Conservation (phyloP, 2,888 invertebrate species). For the Drosophila algonquin region DNA sequence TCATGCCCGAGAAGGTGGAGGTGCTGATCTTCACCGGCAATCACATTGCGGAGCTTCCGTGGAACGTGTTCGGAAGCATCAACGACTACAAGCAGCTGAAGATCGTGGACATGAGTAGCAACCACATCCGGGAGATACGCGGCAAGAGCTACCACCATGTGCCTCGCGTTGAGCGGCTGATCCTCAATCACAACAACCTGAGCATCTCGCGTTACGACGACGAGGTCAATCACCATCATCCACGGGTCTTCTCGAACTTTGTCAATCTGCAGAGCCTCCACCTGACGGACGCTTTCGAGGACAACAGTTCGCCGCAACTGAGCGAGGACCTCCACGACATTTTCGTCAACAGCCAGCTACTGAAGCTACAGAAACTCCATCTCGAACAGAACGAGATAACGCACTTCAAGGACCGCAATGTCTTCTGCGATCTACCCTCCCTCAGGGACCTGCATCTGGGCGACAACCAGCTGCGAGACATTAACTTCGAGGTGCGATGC, state of each 20-base stretch:
- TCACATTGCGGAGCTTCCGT: slow-evolving; percentile 86
- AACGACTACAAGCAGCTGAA: slow-evolving; percentile 86
- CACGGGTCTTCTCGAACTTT: slow-evolving; percentile 89
- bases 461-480: slow-evolving; percentile 86
- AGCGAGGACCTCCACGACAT: slow-evolving; percentile 89
- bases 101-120: slow-evolving; percentile 90
- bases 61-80: slow-evolving; percentile 89
- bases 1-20: slow-evolving; percentile 88
- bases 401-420: slow-evolving; percentile 86
- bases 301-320: slow-evolving; percentile 86
- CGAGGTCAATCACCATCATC: slow-evolving; percentile 87
- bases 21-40: slow-evolving; percentile 90
- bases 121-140: slow-evolving; percentile 88
- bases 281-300: slow-evolving; percentile 89
- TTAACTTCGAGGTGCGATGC: slow-evolving; percentile 88
- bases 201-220: slow-evolving; percentile 86
- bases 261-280: slow-evolving; percentile 88
- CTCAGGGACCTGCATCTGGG: slow-evolving; percentile 89
- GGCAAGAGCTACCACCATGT: slow-evolving; percentile 91
- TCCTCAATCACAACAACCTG: slow-evolving; percentile 89
- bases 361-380: slow-evolving; percentile 88
- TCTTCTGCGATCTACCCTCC: slow-evolving; percentile 89
- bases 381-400: slow-evolving; percentile 91
- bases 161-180: slow-evolving; percentile 87
- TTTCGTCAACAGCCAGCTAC: slow-evolving; percentile 88